Conservation (phyloP, 2,797 vertebrate genomes). For the Epinephelus malabaricus region DNA sequence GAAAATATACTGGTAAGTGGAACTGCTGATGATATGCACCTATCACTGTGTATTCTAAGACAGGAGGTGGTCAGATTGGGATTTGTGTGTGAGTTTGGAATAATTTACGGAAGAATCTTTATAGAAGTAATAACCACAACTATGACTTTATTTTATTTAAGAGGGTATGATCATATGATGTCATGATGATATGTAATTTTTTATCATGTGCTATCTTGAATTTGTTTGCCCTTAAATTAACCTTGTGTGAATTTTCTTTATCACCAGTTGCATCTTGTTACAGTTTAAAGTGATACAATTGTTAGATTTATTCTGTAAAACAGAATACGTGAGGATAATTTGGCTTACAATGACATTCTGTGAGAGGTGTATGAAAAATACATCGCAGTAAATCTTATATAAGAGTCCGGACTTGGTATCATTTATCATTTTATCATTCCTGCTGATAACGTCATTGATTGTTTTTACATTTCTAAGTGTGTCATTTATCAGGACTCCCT, state of each 20-base stretch:
- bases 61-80: background rate
- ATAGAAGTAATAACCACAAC: background rate
- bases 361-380: background rate
- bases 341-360: background rate
- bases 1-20: conserved; percentile 47
- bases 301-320: too few species aligned
- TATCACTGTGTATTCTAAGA: background rate
- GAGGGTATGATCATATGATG: background rate
- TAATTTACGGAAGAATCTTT: background rate
- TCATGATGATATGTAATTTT: too few species aligned
- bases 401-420: conserved; percentile 5
- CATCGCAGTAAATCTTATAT: background rate
- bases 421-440: background rate
- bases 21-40: background rate
- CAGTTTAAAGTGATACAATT: background rate
- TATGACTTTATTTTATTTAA: background rate
- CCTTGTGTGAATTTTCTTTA: accelerated
- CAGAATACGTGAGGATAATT: background rate
- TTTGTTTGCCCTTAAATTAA: background rate
- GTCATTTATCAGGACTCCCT: background rate
- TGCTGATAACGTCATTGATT: conserved; percentile 9
- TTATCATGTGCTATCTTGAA: background rate
- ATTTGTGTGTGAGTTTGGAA: background rate
- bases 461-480: background rate
- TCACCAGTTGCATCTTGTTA: background rate